Base-by-base conservation (phyloP, 2,797 vertebrate genomes). In the Mus caroli region DNA sequence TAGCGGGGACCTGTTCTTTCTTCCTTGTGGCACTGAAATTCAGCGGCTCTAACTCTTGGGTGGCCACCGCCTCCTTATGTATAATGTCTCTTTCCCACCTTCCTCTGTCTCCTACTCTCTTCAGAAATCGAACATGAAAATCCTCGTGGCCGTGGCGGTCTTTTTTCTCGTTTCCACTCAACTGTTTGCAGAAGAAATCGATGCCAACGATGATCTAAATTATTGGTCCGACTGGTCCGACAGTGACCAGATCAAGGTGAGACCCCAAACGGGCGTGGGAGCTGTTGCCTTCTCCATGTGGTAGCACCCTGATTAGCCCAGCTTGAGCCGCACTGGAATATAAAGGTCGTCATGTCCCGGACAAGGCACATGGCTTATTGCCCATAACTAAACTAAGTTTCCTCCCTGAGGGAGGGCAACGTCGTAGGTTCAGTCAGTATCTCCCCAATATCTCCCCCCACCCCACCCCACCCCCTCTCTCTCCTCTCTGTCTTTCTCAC, bases 151-250 rank as follows among this genome's bases (percentile, higher is more conserved):
- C 19, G 95, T 99, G 93, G 97, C 99, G 10, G 97, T 99, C 58
- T 96, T 98, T 69, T 98, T 99, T 85, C 97, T 99, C 92, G 91
- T 99, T 97, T 98, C 99, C 37, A 97, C 98, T 7, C 98, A 98
- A 78, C 89, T 98, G 24, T 96, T 98, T 90, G 98, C 98, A 46
- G 98, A 98, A 94, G 98, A 99, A 76, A 98, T 98, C 56, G 99
- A 98, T 15, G 97, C 98, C 28, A 98, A 97, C 79, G 99, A 99
- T 95, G 99, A 99, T 79, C 97, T 98, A 28, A 99, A 98, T 97
- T 99, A 99, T 97, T 99, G 99, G 99, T 98, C 99, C 1, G 98
- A 98, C 96, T 99, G 98, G 98, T 98, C 98, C 9, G 98, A 99
- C 90, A 90, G 95, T 6, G 96, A 99, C 56, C 98, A 98, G 82